phyloP scores from a whole-genome alignment of 1,140 invertebrate species.

The Asbolus verrucosus region DNA sequence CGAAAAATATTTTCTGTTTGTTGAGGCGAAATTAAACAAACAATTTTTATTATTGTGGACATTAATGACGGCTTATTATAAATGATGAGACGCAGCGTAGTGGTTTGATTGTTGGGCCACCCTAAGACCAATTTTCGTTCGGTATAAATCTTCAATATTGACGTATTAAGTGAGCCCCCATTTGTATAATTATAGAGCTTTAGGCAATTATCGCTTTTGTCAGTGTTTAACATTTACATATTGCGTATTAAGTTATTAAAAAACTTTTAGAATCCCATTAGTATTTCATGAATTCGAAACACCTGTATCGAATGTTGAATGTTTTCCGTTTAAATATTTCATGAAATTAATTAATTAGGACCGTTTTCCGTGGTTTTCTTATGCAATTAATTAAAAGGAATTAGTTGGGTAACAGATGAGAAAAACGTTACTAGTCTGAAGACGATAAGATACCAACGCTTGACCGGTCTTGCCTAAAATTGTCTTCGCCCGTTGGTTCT shows the following conservation, averaged over 20 bases:
- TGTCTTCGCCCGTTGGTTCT: slow-evolving; percentile 17
- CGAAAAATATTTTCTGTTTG: slow-evolving; percentile 20
- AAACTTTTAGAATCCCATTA: slow-evolving; percentile 37
- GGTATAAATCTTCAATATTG: slow-evolving; percentile 27
- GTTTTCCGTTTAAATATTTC: neutral
- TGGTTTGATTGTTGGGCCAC: slow-evolving; percentile 6
- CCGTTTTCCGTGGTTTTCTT: slow-evolving; percentile 17
- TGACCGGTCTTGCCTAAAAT: slow-evolving; percentile 47
- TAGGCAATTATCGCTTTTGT: slow-evolving; percentile 37
- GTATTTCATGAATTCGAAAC: slow-evolving; percentile 25
- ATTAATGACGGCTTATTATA: too few species aligned
- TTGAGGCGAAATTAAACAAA: neutral
- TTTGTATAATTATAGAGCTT: slow-evolving; percentile 37
- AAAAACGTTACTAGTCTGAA: slow-evolving; percentile 54
- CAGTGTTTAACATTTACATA: slow-evolving; percentile 33
- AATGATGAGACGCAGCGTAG: neutral
- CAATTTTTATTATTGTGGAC: neutral
- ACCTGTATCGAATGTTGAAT: slow-evolving; percentile 24
- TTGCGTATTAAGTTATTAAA: slow-evolving; percentile 39
- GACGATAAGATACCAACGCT: slow-evolving; percentile 24
- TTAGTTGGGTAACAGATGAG: slow-evolving; percentile 51
- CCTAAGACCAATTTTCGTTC: neutral
- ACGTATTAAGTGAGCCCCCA: slow-evolving; percentile 36
- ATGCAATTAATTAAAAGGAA: slow-evolving; percentile 28
- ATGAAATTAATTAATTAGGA: slow-evolving; percentile 22